Evolutionary conservation across 2,888 invertebrate genomes (phyloP).

Genomic region (Eupelmus urozonus): DNA sequence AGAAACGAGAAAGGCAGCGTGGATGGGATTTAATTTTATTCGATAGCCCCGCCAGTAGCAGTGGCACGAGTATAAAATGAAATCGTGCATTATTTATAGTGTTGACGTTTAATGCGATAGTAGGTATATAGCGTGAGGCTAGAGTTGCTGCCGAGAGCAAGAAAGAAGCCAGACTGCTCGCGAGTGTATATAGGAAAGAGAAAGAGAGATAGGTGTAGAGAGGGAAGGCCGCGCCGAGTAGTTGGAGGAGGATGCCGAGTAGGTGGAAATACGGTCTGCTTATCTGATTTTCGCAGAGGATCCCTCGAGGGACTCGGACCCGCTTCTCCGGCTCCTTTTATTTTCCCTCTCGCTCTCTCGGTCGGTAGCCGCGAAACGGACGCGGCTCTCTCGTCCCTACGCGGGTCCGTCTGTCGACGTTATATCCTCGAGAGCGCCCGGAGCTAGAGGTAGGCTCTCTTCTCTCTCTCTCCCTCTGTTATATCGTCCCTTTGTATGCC

Average conservation of each 20-base stretch:
- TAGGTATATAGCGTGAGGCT: not conserved
- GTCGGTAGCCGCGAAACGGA: too few species aligned
- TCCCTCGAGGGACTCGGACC: conserved; percentile 2
- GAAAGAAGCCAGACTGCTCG: not conserved
- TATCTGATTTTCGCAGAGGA: conserved; percentile 60
- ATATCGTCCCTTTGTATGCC: not conserved
- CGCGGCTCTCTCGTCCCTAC: too few species aligned
- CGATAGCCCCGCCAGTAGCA: conserved; percentile 42
- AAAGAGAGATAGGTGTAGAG: not conserved
- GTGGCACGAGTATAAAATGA: conserved; percentile 43
- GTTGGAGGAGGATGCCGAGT: conserved; percentile 5
- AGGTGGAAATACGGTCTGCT: conserved; percentile 53
- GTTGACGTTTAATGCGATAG: conserved; percentile 56
- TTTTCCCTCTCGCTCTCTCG: not conserved
- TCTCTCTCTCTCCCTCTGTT: not conserved
- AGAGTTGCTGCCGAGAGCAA: not conserved
- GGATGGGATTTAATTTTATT: conserved; percentile 51
- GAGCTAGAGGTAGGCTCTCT: not conserved
- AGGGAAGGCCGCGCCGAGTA: not conserved
- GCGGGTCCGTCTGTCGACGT: conserved; percentile 6
- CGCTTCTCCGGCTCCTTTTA: not conserved
- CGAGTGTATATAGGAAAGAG: not conserved
- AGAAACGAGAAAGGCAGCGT: conserved; percentile 14
- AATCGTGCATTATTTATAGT: conserved; percentile 60
- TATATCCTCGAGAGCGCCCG: conserved; percentile 1